Evolutionary conservation across 2,888 invertebrate genomes (phyloP).

Genomic region (Ormyrus thymus): DNA sequence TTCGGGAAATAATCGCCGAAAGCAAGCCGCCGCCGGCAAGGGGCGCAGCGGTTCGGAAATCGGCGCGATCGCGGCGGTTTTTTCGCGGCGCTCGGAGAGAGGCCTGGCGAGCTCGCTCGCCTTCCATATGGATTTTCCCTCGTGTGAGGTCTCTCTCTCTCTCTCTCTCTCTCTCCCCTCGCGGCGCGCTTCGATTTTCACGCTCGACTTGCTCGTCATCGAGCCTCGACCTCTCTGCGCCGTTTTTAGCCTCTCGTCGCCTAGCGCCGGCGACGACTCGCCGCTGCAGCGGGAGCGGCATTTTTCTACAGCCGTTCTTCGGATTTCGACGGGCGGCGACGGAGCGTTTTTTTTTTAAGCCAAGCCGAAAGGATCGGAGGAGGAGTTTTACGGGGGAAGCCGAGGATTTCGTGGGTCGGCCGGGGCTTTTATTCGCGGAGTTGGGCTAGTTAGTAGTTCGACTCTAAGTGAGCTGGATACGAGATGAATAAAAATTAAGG

Average conservation of each 20-base stretch:
- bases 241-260: slow-evolving; percentile 49
- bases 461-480: too few relatives aligned
- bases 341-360: too few relatives aligned
- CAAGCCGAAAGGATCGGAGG: too few relatives aligned
- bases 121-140: slow-evolving; percentile 50
- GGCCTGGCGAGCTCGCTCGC: not conserved
- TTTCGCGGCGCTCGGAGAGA: not conserved
- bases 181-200: slow-evolving; percentile 49
- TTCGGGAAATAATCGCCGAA: too few relatives aligned
- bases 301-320: slow-evolving; percentile 7
- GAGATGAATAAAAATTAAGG: too few relatives aligned
- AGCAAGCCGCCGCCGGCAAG: not conserved
- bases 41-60: slow-evolving; percentile 42
- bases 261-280: not conserved
- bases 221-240: slow-evolving; percentile 53
- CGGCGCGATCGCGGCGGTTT: slow-evolving; percentile 32
- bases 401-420: too few relatives aligned
- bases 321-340: too few relatives aligned
- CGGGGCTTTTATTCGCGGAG: too few relatives aligned
- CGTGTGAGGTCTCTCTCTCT: not conserved
- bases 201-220: slow-evolving; percentile 50
- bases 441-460: too few relatives aligned
- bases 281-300: not conserved
- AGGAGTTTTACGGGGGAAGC: too few relatives aligned
- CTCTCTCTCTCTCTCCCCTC: slow-evolving; percentile 8